These are phyloP conservation scores for Enteromius unitaeniatus DNA, from an alignment of 2,797 vertebrate genomes.

Conservation along the genomic window DNA sequence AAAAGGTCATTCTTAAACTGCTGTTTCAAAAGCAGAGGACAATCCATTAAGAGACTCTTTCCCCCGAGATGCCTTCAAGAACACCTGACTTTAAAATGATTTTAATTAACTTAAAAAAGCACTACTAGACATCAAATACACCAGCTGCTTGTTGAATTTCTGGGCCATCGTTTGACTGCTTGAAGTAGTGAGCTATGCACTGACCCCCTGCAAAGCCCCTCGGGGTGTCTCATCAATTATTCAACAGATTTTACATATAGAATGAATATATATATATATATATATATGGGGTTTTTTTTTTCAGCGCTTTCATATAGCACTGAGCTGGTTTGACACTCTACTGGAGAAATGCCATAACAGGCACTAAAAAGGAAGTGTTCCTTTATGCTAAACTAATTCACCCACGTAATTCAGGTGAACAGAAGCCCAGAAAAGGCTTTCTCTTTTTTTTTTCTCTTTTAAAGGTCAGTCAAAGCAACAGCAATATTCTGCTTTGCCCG, in stretches of 20 bases:
- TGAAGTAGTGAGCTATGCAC: slow-evolving; percentile 3
- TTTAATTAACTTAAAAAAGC: slow-evolving; percentile 7
- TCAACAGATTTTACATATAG: slow-evolving; percentile 56
- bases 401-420: neutral
- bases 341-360: neutral
- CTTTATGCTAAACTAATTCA: slow-evolving; percentile 4
- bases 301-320: slow-evolving; percentile 44
- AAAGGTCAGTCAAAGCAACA: neutral
- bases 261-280: neutral
- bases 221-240: slow-evolving; percentile 77
- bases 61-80: neutral
- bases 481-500: neutral
- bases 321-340: slow-evolving; percentile 30
- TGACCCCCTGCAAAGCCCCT: slow-evolving; percentile 52
- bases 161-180: neutral
- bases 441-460: too few relatives aligned
- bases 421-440: slow-evolving; percentile 2
- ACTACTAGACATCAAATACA: neutral
- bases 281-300: too few relatives aligned
- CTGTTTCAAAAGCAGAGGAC: neutral
- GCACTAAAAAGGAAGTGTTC: slow-evolving; percentile 17
- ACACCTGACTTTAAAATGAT: slow-evolving; percentile 10
- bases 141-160: neutral
- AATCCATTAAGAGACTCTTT: too few relatives aligned
- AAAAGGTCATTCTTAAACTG: neutral